phyloP scores from a whole-genome alignment of 2,888 invertebrate genomes.

The Galeopsomyia nigrocyanea region DNA sequence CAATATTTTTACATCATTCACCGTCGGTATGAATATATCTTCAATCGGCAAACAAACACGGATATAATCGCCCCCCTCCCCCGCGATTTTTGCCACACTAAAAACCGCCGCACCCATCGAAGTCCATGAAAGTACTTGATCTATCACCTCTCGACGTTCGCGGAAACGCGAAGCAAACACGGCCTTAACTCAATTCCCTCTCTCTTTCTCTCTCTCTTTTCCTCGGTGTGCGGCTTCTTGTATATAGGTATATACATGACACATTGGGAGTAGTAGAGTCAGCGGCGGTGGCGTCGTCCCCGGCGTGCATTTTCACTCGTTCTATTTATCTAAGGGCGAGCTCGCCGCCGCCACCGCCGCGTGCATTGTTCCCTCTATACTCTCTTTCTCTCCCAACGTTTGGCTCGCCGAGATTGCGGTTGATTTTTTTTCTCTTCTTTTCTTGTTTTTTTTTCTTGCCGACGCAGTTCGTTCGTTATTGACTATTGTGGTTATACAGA shows the following conservation, averaged over 20 bases:
- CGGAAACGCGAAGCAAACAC: constrained; percentile 24
- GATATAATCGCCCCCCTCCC: background rate
- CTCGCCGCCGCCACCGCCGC: no score
- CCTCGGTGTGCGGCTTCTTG: background rate
- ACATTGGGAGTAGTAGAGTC: no score
- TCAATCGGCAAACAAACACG: constrained; percentile 9
- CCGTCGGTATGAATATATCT: no score
- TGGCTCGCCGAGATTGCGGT: no score
- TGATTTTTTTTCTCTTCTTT: background rate
- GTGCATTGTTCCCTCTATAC: no score
- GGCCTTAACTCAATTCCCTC: constrained; percentile 14
- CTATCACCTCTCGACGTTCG: constrained; percentile 10
- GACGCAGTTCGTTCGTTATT: constrained; percentile 7
- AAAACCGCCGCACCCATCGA: background rate
- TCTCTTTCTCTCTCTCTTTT: background rate
- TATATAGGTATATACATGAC: background rate
- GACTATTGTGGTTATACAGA: no score
- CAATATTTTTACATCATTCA: constrained; percentile 1
- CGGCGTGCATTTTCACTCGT: constrained; percentile 29
- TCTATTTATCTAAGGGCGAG: constrained; percentile 28
- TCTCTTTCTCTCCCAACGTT: no score
- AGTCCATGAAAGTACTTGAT: constrained; percentile 11
- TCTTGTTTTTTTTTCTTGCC: constrained; percentile 10
- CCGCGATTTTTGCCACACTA: background rate
- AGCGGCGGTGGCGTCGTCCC: constrained; percentile 3